A percentile compares a stretch with the other conserved stretches of the same genome.
Evolutionary conservation across 2,113 vertebrate species (phyloP).

Genomic region (Elephantulus edwardii): DNA sequence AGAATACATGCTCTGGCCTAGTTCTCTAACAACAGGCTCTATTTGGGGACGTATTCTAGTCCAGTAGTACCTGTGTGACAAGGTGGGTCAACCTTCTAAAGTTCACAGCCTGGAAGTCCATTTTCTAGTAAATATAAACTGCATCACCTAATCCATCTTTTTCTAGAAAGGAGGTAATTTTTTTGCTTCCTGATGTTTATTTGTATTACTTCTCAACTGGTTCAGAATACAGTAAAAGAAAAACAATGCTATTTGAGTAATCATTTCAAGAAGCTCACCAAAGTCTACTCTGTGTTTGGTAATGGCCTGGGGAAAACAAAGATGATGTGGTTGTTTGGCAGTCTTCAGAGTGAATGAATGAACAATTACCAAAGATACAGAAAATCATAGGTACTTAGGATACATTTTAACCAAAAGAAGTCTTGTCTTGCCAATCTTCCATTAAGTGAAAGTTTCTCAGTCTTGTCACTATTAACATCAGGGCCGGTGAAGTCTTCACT

Average conservation of each 20-base stretch:
- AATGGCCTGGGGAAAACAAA: not conserved
- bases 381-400: not conserved
- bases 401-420: conserved; percentile 1
- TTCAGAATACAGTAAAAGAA: conserved; percentile 27
- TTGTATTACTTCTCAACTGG: conserved; percentile 1
- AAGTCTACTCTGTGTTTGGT: not conserved
- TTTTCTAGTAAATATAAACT: not conserved
- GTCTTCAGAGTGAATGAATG: not conserved
- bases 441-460: not conserved
- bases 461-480: not conserved
- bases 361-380: not conserved
- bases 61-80: not conserved
- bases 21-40: not conserved
- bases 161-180: not conserved
- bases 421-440: not conserved
- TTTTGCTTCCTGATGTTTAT: not conserved
- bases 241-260: no score
- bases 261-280: not conserved
- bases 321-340: not conserved
- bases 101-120: conserved; percentile 13
- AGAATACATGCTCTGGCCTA: not conserved
- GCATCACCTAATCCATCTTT: not conserved
- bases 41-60: not conserved
- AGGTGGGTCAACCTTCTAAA: not conserved
- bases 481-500: not conserved